Conservation (phyloP, 1,140 invertebrate species). For the Subanguina moxae region DNA sequence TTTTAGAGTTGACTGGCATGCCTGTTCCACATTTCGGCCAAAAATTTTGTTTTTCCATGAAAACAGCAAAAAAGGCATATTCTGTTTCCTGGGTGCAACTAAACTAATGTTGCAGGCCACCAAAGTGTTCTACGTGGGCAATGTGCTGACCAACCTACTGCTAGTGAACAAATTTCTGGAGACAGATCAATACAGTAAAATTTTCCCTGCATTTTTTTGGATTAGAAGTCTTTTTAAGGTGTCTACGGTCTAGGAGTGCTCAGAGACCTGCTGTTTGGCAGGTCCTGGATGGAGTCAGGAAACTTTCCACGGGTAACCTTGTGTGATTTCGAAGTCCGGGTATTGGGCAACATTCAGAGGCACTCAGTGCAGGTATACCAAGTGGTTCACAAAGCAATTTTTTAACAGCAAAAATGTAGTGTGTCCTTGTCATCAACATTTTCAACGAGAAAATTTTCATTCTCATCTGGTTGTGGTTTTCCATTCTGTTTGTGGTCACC, state of each 20-base stretch:
- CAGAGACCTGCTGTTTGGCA: constrained; percentile 50
- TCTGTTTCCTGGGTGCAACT: no score
- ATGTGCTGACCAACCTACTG: constrained; percentile 61
- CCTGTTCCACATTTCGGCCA: no score
- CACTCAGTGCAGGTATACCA: constrained; percentile 53
- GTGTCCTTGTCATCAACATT: constrained; percentile 64
- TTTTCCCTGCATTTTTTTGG: neutral
- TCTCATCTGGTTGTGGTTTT: constrained; percentile 65
- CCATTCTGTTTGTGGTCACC: constrained; percentile 63
- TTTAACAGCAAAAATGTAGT: constrained; percentile 60
- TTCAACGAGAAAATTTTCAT: constrained; percentile 65
- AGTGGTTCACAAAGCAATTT: constrained; percentile 12
- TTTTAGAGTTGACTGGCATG: no score
- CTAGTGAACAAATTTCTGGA: constrained; percentile 64
- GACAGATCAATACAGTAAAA: constrained; percentile 61
- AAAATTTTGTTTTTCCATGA: no score
- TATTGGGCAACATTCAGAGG: constrained; percentile 62
- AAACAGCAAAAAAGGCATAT: no score
- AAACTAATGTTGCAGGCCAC: constrained; percentile 58
- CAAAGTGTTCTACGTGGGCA: constrained; percentile 63
- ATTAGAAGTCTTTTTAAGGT: neutral
- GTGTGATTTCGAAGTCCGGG: constrained; percentile 64
- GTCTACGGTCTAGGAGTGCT: constrained; percentile 57
- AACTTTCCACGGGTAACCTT: constrained; percentile 59
- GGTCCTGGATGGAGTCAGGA: constrained; percentile 56